Conservation (phyloP, 2,888 invertebrate species). For the Cremastinae sp. region DNA sequence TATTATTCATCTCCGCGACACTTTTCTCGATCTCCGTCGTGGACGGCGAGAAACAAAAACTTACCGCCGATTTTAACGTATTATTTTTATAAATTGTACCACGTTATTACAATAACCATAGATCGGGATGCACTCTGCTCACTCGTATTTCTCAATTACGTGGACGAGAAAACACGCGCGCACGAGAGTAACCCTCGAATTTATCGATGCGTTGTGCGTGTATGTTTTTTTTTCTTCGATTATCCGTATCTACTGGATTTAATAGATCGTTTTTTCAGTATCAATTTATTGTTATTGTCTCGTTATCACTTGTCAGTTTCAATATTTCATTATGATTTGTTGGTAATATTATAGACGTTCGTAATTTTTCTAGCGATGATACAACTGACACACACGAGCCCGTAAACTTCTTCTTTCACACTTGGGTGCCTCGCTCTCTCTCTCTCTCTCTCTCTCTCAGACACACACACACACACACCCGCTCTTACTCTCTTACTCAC, state of each 20-base stretch:
- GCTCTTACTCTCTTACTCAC: too few relatives aligned
- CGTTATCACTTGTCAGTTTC: constrained; percentile 5
- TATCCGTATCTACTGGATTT: background rate
- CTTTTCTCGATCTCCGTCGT: background rate
- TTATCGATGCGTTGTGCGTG: too few relatives aligned
- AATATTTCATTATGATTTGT: constrained; percentile 4
- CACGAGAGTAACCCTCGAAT: too few relatives aligned
- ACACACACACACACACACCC: too few relatives aligned
- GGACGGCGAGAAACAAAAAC: too few relatives aligned
- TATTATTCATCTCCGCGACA: background rate
- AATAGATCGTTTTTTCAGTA: background rate
- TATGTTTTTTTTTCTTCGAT: too few relatives aligned
- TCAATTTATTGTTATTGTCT: background rate
- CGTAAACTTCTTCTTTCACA: constrained; percentile 31
- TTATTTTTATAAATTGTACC: too few relatives aligned
- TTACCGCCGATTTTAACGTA: too few relatives aligned
- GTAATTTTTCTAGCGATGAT: constrained; percentile 13
- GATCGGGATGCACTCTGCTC: too few relatives aligned
- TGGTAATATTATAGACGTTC: background rate
- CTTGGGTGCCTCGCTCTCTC: constrained; percentile 19
- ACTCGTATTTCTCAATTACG: too few relatives aligned
- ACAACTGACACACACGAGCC: constrained; percentile 2
- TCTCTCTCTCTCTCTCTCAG: constrained; percentile 4
- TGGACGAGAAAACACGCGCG: too few relatives aligned
- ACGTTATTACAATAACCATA: too few relatives aligned